Percentiles rank a stretch among this genome's conserved stretches.
phyloP scores from a whole-genome alignment of 2,113 vertebrate genomes.

The Gambusia affinis region DNA sequence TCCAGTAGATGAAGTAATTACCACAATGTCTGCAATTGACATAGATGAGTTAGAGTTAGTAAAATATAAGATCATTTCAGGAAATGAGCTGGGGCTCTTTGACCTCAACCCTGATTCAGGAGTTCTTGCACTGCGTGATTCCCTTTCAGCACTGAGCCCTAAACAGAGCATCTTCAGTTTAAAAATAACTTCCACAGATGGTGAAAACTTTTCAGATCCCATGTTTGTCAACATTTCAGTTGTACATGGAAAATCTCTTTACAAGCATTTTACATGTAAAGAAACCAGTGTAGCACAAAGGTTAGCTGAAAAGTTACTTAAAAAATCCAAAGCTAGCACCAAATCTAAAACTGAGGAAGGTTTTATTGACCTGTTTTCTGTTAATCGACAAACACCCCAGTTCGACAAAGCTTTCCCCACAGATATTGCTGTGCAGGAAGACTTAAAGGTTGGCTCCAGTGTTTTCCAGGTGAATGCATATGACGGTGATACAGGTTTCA shows the following conservation, averaged over 20 bases:
- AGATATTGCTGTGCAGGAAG: slow-evolving; percentile 88
- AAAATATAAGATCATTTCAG: slow-evolving; percentile 96
- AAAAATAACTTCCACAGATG: slow-evolving; percentile 94
- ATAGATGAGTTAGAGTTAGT: slow-evolving; percentile 94
- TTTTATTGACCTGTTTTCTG: slow-evolving; percentile 93
- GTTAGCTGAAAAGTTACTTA: slow-evolving; percentile 93
- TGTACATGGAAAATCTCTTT: slow-evolving; percentile 86
- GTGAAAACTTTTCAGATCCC: slow-evolving; percentile 93
- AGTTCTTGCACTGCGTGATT: slow-evolving; percentile 87
- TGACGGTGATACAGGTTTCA: slow-evolving; percentile 94
- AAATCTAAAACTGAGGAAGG: slow-evolving; percentile 90
- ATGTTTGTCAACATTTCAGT: slow-evolving; percentile 96
- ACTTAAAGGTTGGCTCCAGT: slow-evolving; percentile 85
- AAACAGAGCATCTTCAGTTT: slow-evolving; percentile 88
- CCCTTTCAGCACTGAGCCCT: slow-evolving; percentile 83
- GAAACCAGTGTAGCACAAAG: slow-evolving; percentile 95
- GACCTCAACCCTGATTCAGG: slow-evolving; percentile 95
- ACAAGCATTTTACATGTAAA: slow-evolving; percentile 89
- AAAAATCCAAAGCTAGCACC: slow-evolving; percentile 90
- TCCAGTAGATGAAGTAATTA: slow-evolving; percentile 88
- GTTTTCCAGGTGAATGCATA: slow-evolving; percentile 90
- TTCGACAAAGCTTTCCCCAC: slow-evolving; percentile 94
- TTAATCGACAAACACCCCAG: slow-evolving; percentile 93
- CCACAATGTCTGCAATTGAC: slow-evolving; percentile 95
- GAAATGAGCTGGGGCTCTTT: slow-evolving; percentile 92